Evolutionary conservation across 2,113 vertebrate genomes (phyloP), one percentile per base, ranked within the genome.

Genomic region (Struthidea cinerea): DNA sequence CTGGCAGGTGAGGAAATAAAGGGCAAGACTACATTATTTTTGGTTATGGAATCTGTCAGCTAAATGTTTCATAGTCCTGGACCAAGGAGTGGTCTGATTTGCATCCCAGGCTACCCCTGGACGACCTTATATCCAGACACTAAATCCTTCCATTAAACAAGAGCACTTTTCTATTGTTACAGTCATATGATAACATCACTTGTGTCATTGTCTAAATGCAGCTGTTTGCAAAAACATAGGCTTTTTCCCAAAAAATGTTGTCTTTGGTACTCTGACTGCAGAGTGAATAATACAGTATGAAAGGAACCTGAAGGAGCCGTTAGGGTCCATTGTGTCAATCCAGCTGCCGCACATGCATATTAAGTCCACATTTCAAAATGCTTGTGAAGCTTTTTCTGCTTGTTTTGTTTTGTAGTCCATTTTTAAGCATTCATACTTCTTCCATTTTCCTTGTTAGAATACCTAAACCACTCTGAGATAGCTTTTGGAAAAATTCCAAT

Each of bases 261-360:
- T 94, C 85, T 96, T 91, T 97, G 49, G 60, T 93, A 67, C 83
- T 92, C 65, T 86, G 44, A 84, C 89, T 87, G 65, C 80, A 71
- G 78, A 93, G 71, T 79, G 68, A 96, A 96, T 93, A 84, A 96
- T 81, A 91, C 57, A 77, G 89, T 77, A 90, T 96, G 80, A 97
- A 98, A 98, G 79, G 89, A 98, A 97, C 97, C 98, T 97, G 97
- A 96, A 97, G 96, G 93, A 95, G 96, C 96, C 78, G 96, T 98
- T 97, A 97, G 90, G 96, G 91, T 97, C 96, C 96, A 97, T 98
- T 98, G 96, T 97, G 96, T 96, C 96, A 93, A 73, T 97, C 97
- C 97, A 98, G 97, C 97, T 98, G 97, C 96, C 96, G 61, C 68
- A 89, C 96, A 96, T 85, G 91, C 95, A 94, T 90, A 94, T 97